These are phyloP conservation scores for Rhadina sibilatrix DNA, from an alignment of 2,113 vertebrate species.

Conservation along the genomic window DNA sequence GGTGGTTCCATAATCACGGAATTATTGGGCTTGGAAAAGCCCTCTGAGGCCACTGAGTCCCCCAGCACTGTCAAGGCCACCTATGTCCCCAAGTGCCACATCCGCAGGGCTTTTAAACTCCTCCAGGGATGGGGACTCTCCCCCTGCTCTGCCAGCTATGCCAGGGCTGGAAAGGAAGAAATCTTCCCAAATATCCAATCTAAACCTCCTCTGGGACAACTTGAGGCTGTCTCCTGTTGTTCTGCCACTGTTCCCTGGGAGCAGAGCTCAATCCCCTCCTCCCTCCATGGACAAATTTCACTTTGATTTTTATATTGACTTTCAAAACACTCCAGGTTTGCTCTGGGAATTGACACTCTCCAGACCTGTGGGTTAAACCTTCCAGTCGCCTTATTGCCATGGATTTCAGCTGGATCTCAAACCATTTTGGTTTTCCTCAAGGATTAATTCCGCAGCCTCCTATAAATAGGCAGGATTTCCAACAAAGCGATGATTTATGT, in stretches of 20 bases:
- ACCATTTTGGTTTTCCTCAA: neutral
- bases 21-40: neutral
- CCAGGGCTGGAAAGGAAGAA: neutral
- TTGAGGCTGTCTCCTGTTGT: neutral
- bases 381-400: neutral
- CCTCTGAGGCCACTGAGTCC: neutral
- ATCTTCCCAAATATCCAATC: neutral
- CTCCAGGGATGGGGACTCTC: no score
- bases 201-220: neutral
- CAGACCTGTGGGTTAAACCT: neutral
- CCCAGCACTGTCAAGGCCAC: neutral
- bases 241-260: neutral
- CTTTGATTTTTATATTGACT: neutral
- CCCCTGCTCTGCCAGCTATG: neutral
- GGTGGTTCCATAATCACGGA: accelerated
- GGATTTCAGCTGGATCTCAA: neutral
- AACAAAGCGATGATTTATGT: neutral
- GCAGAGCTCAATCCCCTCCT: accelerated
- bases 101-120: accelerated
- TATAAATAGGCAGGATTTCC: neutral
- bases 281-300: neutral
- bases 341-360: neutral
- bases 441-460: neutral
- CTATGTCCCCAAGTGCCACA: neutral
- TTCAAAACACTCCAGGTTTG: neutral